Evolutionary conservation across 2,888 invertebrate genomes (phyloP).

Genomic region (Dromius quadrimaculatus): DNA sequence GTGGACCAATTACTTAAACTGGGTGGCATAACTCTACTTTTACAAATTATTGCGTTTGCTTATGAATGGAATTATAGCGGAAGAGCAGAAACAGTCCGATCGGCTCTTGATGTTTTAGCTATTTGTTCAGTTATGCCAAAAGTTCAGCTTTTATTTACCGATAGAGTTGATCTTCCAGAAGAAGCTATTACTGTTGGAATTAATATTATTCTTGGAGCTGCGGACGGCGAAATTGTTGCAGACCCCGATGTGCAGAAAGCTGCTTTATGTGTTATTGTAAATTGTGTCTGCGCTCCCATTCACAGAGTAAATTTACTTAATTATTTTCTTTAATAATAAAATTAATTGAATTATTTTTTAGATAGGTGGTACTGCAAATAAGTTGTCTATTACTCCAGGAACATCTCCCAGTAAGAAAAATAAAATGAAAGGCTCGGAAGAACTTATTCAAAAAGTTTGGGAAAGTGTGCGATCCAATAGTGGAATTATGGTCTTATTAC

Average conservation of each 20-base stretch:
- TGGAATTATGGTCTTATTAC: slow-evolving; percentile 94
- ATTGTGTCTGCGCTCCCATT: slow-evolving; percentile 93
- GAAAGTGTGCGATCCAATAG: slow-evolving; percentile 93
- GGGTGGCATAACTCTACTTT: slow-evolving; percentile 83
- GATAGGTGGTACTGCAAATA: slow-evolving; percentile 69
- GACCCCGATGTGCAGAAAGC: slow-evolving; percentile 94
- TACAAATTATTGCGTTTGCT: slow-evolving; percentile 89
- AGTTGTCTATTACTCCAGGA: slow-evolving; percentile 61
- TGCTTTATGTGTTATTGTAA: slow-evolving; percentile 90
- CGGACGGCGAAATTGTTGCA: slow-evolving; percentile 90
- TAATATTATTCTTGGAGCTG: slow-evolving; percentile 86
- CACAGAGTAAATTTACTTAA: slow-evolving; percentile 77
- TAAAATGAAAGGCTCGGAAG: slow-evolving; percentile 80
- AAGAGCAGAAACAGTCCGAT: slow-evolving; percentile 84
- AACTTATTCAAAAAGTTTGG: slow-evolving; percentile 93
- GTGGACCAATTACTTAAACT: slow-evolving; percentile 88
- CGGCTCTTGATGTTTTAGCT: slow-evolving; percentile 87
- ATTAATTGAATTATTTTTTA: slow-evolving; percentile 56
- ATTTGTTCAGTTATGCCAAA: slow-evolving; percentile 92
- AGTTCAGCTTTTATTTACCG: slow-evolving; percentile 78
- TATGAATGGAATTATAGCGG: slow-evolving; percentile 94
- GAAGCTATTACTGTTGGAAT: slow-evolving; percentile 80
- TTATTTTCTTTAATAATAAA: neutral
- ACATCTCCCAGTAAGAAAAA: slow-evolving; percentile 73
- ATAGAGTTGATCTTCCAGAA: slow-evolving; percentile 82